Evolutionary conservation across 2,113 vertebrate species (phyloP), one percentile per base, ranked within the genome.

Genomic region (Pollimyrus isidori): DNA sequence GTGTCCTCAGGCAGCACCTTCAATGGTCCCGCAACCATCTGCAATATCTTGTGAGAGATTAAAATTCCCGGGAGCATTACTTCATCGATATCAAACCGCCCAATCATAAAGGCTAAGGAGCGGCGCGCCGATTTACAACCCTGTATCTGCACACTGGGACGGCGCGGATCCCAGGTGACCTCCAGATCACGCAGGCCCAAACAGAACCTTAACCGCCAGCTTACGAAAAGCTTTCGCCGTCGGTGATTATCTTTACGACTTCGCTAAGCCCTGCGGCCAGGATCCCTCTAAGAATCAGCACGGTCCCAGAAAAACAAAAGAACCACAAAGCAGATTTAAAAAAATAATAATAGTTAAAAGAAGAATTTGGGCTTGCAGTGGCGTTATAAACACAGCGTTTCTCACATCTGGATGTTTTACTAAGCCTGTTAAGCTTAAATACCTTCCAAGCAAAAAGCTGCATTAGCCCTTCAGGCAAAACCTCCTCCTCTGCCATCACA

Each of bases 81-180:
- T 93, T 95, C 94, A 95, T 94, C 91, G 92, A 95, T 95, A 94
- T 95, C 95, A 96, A 96, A 95, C 11, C 93, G 90, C 92, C 89
- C 91, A 91, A 90, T 93, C 90, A 91, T 94, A 92, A 93, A 94
- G 94, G 92, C 94, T 91, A 93, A 93, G 30, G 19, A 87, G 92
- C 94, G 93, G 93, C 95, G 93, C 91, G 90, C 89, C 93, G 92
- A 94, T 94, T 95, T 94, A 94, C 92, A 92, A 92, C 93, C 89
- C 90, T 92, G 58, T 90, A 92, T 94, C 91, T 73, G 48, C 50
- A 90, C 92, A 92, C 94, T 91, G 92, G 92, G 93, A 94, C 95
- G 93, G 93, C 93, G 93, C 92, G 92, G 94, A 91, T 80, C 17
- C 35, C 73, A 80, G 73, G 15, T 2, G 19, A 21, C 35, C 35